Conservation (phyloP, 2,888 invertebrate species). For the Carterocephalus palaemon region DNA sequence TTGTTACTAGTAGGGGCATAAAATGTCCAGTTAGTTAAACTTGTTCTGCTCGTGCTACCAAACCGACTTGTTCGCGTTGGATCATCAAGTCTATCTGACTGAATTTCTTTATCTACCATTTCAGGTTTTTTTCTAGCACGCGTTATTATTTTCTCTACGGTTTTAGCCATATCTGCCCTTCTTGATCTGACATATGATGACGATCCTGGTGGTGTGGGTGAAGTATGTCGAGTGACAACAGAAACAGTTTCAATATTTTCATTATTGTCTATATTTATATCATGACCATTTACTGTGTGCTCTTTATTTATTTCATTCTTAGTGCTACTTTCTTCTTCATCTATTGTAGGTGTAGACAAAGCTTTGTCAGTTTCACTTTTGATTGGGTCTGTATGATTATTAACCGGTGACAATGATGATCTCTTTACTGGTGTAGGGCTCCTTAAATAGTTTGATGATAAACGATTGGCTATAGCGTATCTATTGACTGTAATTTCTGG, state of each 20-base stretch:
- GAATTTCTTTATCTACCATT: conserved; percentile 84
- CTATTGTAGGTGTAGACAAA: conserved; percentile 38
- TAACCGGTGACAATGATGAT: conserved; percentile 60
- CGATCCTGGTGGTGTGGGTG: conserved; percentile 85
- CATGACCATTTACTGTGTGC: conserved; percentile 33
- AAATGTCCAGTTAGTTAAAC: conserved; percentile 81
- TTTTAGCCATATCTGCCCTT: conserved; percentile 85
- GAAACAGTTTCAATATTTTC: conserved; percentile 72
- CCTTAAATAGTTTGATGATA: conserved; percentile 63
- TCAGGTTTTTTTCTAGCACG: conserved; percentile 76
- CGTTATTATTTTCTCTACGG: conserved; percentile 83
- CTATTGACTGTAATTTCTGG: conserved; percentile 55
- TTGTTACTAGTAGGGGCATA: conserved; percentile 70
- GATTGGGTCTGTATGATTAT: conserved; percentile 41
- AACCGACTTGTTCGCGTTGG: conserved; percentile 82
- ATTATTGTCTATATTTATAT: conserved; percentile 39
- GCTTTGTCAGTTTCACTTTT: conserved; percentile 49
- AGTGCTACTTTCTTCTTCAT: conserved; percentile 37
- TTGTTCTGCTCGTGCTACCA: conserved; percentile 77
- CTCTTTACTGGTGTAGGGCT: conserved; percentile 63
- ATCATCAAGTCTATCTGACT: conserved; percentile 85
- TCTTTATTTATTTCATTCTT: conserved; percentile 37
- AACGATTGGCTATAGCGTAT: conserved; percentile 65
- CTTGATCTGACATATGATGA: conserved; percentile 81
- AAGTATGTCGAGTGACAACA: conserved; percentile 86